phyloP scores from a whole-genome alignment of 1,140 invertebrate genomes.

The Drosophila pandora region DNA sequence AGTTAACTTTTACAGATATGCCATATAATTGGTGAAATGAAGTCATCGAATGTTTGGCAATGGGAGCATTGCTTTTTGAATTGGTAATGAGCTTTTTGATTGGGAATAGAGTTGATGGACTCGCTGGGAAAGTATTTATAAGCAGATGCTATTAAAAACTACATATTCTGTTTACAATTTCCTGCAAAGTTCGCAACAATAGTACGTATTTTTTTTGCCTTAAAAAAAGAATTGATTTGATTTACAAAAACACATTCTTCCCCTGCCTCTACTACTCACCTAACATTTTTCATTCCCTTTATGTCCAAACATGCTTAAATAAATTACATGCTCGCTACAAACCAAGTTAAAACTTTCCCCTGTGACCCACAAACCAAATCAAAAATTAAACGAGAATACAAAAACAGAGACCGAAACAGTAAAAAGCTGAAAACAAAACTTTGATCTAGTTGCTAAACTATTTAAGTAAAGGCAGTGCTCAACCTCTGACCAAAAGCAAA shows the following conservation, averaged over 20 bases:
- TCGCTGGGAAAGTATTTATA: neutral
- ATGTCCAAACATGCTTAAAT: constrained; percentile 42
- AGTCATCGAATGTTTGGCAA: constrained; percentile 57
- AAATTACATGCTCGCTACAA: constrained; percentile 39
- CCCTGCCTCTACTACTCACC: neutral
- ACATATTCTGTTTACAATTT: neutral
- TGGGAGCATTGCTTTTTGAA: constrained; percentile 40
- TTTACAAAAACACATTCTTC: neutral
- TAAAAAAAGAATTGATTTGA: neutral
- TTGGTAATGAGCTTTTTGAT: constrained; percentile 27
- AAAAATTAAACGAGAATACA: constrained; percentile 57
- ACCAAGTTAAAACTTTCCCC: constrained; percentile 51
- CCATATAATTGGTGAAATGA: constrained; percentile 71
- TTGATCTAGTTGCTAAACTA: constrained; percentile 77
- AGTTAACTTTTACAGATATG: constrained; percentile 72
- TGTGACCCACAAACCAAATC: constrained; percentile 68
- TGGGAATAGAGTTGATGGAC: neutral
- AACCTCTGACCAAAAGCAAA: constrained; percentile 31
- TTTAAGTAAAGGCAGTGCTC: constrained; percentile 58
- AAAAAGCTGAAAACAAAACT: constrained; percentile 58
- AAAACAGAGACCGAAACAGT: constrained; percentile 50
- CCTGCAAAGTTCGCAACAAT: neutral
- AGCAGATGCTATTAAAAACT: neutral
- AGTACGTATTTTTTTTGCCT: neutral
- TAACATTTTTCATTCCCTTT: constrained; percentile 52